Base-by-base conservation (phyloP, 2,113 vertebrate species). In the Syrrhaptes paradoxus region DNA sequence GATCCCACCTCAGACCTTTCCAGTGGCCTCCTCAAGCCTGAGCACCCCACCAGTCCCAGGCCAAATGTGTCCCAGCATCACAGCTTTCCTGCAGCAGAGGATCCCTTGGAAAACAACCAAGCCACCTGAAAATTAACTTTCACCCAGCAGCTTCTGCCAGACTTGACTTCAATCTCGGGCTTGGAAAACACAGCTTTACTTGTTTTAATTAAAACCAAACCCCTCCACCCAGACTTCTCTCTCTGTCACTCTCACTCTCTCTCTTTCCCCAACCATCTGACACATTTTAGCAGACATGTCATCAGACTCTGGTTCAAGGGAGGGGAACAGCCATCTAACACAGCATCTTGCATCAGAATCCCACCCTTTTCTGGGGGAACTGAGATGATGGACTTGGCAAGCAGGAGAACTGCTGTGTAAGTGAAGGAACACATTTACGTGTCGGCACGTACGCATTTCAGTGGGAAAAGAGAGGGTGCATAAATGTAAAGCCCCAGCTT, bases 151-250 rank as follows among this genome's bases (percentile, higher is more conserved):
- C 72, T 93, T 80, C 80, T 81, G 83, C 78, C 89, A 89, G 81
- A 55, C 52, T 74, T 10, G 0, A 84, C 51, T 72, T 78, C 55
- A 72, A 24, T 91, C 73, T 55, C 81, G 49, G 87, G 31, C 65
- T 79, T 74, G 81, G 85, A 96, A 96, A 97, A 95, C 89, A 94
- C 0, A 0, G 61, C 84, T 90, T 93, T 96, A 51, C 90, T 95
- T 80, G 38, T 93, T 95, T 94, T 94, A 97, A 97, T 97, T 96
- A 94, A 97, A 96, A 95, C 73, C 90, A 95, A 91, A 87, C 75
- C 85, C 34, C 93, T 97, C 88, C 84, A 90, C 80, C 91, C 94
- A 90, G 72, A 57, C 91, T 94, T 95, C 89, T 32, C 87, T 86
- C 93, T 79, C 72, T 17, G n/a, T 86, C 85, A 84, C 48, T 84